Evolutionary conservation across 92 coral and sea anemone species (phyloP), one percentile per base, ranked within the genome.

Genomic region (Umimayanthus kanabou): DNA sequence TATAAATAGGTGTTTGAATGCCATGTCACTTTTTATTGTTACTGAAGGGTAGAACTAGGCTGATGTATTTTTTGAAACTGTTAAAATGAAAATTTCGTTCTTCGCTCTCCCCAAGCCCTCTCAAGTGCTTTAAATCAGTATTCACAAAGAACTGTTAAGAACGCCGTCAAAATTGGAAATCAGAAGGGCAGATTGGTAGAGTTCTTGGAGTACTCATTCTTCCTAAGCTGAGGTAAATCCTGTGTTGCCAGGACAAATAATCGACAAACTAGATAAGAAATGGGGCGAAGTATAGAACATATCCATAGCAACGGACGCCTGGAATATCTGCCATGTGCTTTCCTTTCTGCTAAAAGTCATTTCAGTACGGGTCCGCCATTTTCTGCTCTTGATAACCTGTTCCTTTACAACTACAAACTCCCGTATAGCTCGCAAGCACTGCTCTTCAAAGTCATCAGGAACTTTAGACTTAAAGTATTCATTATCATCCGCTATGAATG

Each of bases 301-400:
- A 23, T 87, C 88, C 98, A 94, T 94, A 0, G 91, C 87, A 10
- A 47, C 28, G 20, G 89, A 91, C 39, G 91, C 87, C 4, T 88
- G 88, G 43, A 73, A 91, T 25, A 80, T 82, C 57, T 87, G 89
- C 77, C 55, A 93, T 42, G 77, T 82, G 47, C 75, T 87, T 79
- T 91, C 92, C 77, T 95, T 96, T 80, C 93, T 85, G 80, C 95
- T 91, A 29, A 96, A 84, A 26, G 99, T 96, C 22, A 96, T 88
- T 74, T 91, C 94, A 3, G 98, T 95, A 0, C 88, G 91, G 8
- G 96, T 90, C 64, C 89, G 82, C 90, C 96, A 93, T 53, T 92
- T 92, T 83, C 87, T 92, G 82, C 95, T 95, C 77, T 95, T 94
- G 4, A 96, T 92, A 58, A 96, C 91, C 53, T 95, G 93, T 42